Conservation (phyloP, 1,140 invertebrate genomes). For the Aphelenchoides fujianensis region DNA sequence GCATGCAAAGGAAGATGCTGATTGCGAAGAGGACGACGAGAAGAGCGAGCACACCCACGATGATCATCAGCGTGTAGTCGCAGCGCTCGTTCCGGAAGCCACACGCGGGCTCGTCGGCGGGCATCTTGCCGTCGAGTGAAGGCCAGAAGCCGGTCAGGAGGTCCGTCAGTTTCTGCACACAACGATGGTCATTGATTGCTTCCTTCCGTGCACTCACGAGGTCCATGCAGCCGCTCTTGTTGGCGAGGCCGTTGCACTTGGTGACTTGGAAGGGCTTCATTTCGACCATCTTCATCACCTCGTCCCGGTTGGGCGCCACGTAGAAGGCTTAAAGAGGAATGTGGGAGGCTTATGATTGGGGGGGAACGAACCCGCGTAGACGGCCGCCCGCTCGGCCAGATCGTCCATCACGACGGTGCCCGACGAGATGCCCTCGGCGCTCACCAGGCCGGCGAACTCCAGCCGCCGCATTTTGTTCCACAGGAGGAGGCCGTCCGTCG, state of each 20-base stretch:
- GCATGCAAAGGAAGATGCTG: conserved; percentile 39
- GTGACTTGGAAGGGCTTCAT: conserved; percentile 45
- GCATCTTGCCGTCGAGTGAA: conserved; percentile 37
- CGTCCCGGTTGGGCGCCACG: conserved; percentile 56
- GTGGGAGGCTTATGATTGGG: not conserved
- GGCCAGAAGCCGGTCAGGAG: conserved; percentile 60
- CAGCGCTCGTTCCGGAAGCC: conserved; percentile 59
- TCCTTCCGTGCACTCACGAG: conserved; percentile 26
- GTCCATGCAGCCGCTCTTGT: conserved; percentile 56
- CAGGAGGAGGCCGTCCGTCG: conserved; percentile 41
- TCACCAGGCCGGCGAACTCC: conserved; percentile 39
- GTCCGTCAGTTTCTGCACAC: conserved; percentile 49
- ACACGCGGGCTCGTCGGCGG: conserved; percentile 43
- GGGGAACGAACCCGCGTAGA: conserved; percentile 42
- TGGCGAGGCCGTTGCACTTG: conserved; percentile 57
- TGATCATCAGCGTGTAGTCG: conserved; percentile 56
- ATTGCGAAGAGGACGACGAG: conserved; percentile 39
- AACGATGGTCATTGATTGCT: not conserved
- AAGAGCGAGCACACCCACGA: conserved; percentile 46
- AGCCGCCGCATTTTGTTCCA: conserved; percentile 55
- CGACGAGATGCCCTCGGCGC: conserved; percentile 38
- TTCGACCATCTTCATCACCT: conserved; percentile 57
- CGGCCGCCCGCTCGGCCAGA: conserved; percentile 51
- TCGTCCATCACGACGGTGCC: conserved; percentile 57
- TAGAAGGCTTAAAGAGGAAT: conserved; percentile 53